phyloP scores from a whole-genome alignment of 2,888 invertebrate species.

The Nymphalis polychloros region DNA sequence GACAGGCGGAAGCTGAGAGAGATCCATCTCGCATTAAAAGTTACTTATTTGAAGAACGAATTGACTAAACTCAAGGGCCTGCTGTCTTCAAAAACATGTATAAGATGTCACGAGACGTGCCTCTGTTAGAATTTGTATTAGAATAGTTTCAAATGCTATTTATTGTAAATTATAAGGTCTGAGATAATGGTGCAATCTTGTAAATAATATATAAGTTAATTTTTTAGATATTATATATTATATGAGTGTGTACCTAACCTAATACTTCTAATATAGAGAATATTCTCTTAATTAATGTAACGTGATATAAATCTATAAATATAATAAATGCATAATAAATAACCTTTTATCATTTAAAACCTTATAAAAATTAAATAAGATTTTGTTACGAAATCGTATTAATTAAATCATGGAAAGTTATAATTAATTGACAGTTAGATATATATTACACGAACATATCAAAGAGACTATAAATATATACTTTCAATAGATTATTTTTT shows the following conservation, averaged over 20 bases:
- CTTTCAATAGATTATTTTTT: too few relatives aligned
- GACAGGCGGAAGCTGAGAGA: slow-evolving; percentile 95
- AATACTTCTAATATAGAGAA: too few relatives aligned
- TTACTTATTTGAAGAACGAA: slow-evolving; percentile 85
- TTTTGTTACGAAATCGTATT: too few relatives aligned
- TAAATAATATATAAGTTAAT: slow-evolving; percentile 27
- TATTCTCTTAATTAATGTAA: not conserved
- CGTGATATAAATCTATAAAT: too few relatives aligned
- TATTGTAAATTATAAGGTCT: slow-evolving; percentile 19
- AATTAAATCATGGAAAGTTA: too few relatives aligned
- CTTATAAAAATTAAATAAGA: too few relatives aligned
- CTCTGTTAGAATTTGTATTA: slow-evolving; percentile 21
- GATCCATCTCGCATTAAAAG: slow-evolving; percentile 94
- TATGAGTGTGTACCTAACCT: not conserved
- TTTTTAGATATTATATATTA: not conserved
- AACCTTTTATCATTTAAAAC: too few relatives aligned
- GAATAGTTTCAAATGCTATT: slow-evolving; percentile 9
- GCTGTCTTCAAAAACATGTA: slow-evolving; percentile 45
- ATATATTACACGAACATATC: too few relatives aligned
- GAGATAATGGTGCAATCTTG: slow-evolving; percentile 36
- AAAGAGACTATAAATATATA: too few relatives aligned
- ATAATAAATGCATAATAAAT: too few relatives aligned
- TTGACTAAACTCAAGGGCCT: slow-evolving; percentile 52
- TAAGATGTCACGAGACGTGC: slow-evolving; percentile 32
- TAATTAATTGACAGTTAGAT: too few relatives aligned